phyloP scores from a whole-genome alignment of 23 tunicate genomes.

The Pegea sp. region DNA sequence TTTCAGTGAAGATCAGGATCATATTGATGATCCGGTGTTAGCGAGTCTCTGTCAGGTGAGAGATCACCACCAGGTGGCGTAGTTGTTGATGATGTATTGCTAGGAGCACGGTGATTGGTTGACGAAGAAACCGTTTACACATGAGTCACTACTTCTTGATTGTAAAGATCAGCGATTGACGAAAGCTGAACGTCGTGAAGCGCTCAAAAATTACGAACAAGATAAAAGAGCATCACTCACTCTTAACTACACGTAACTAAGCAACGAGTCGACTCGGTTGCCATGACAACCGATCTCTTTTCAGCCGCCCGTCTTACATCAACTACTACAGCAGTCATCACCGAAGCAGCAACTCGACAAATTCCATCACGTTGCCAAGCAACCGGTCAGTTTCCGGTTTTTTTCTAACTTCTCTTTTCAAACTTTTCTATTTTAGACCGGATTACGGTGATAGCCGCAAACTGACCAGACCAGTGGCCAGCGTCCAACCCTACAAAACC shows the following conservation, averaged over 20 bases:
- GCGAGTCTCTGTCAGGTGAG: slow-evolving; percentile 41
- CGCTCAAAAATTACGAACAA: slow-evolving; percentile 65
- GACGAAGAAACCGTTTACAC: slow-evolving; percentile 73
- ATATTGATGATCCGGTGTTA: slow-evolving; percentile 20
- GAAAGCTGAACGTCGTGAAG: slow-evolving; percentile 60
- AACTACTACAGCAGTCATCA: slow-evolving; percentile 1
- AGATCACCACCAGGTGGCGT: too few species aligned
- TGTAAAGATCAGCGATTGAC: slow-evolving; percentile 71
- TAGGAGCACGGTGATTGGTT: slow-evolving; percentile 56
- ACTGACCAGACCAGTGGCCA: not conserved
- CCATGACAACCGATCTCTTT: not conserved
- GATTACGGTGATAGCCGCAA: not conserved
- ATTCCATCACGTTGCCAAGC: too few species aligned
- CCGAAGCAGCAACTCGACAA: too few species aligned
- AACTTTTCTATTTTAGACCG: not conserved
- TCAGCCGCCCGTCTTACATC: not conserved
- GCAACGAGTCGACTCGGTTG: not conserved
- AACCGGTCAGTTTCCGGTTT: too few species aligned
- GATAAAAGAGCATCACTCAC: slow-evolving; percentile 74
- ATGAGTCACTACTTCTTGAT: slow-evolving; percentile 69
- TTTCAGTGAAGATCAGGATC: slow-evolving; percentile 11
- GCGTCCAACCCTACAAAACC: not conserved
- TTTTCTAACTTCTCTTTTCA: too few species aligned
- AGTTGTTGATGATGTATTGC: too few species aligned
- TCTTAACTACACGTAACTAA: slow-evolving; percentile 40